Base-by-base conservation (phyloP, 2,113 vertebrate species). In the Empidonax alnorum region DNA sequence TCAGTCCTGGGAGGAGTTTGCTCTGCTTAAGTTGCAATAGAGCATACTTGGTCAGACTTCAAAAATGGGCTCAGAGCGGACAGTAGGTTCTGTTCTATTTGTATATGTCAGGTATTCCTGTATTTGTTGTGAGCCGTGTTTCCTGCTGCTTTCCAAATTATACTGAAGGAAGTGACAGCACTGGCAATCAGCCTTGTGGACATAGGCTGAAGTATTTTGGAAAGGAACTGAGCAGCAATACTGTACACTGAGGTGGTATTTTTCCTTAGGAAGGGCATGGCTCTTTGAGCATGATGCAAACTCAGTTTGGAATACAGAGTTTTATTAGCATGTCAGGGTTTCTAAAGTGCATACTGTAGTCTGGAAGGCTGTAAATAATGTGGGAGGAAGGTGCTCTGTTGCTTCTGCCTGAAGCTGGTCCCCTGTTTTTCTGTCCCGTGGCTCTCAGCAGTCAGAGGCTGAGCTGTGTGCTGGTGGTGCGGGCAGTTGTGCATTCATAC, bases 121-220 rank as follows among this genome's bases (percentile, higher is more conserved):
- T 30, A 5, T 65, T 90, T 71, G 33, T 93, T 92, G 71, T 41
- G 82, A 89, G 31, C 39, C 3, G 1, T 10, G 7, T 73, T 96
- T 96, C 85, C 68, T 81, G 65, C 61, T 72, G 73, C 62, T 81
- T 65, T 93, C 59, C 5, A 5, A 41, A 63, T 68, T 74, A 18
- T 49, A 8, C 49, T 69, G 83, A 68, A 94, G 90, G 90, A 96
- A 94, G 39, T 93, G 47, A 93, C 55, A 65, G 63, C 55, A 46
- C 61, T 84, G 84, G 19, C 0, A 0, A 61, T 72, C 75, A 58
- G 69, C 72, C 15, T 61, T 44, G 63, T 68, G 73, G 68, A 84
- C 39, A 33, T 19, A 84, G 17, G 12, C 42, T 61, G 52, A 33
- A 78, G 37, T 78, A 4, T 84, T 94, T 80, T 88, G 73, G 59